Evolutionary conservation across 1,140 invertebrate genomes (phyloP), one percentile per base, ranked within the genome.

Genomic region (Hypothenemus hampei): DNA sequence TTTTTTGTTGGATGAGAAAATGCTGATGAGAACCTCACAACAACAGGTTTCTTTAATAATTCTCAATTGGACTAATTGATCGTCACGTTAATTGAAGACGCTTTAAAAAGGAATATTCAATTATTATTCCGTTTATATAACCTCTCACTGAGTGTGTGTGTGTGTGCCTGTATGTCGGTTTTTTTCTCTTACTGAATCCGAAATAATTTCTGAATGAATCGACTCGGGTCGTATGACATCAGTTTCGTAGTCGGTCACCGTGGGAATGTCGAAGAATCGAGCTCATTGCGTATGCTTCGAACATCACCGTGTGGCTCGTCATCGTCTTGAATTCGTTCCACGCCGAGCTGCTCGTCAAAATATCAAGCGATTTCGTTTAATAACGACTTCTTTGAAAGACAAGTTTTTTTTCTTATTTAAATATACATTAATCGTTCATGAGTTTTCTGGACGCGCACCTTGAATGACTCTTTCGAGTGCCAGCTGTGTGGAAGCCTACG

Each of bases 361-460:
- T 52, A 52, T 52, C 49, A 52, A 52, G 37, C 49, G 49, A 52
- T 52, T 52, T 43, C 26, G 24, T 43, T 52, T 52, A 52, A 52
- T 52, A 43, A 52, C 49, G 49, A 43, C 49, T 52, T 33, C 49
- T 52, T 51, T 50, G 13, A 50, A 40, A 39, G 21, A 39, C 31
- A 20, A n/a, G 26, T 7, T 37, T 13, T 37, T 37, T 16, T n/a
- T 37, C 35, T n/a, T 37, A 37, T 37, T 37, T 10, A n/a, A n/a
- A n/a, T n/a, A n/a, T n/a, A n/a, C n/a, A n/a, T n/a, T n/a, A n/a
- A n/a, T n/a, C n/a, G n/a, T n/a, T n/a, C n/a, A n/a, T n/a, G n/a
- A n/a, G n/a, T n/a, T n/a, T n/a, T n/a, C n/a, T n/a, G n/a, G n/a
- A n/a, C n/a, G n/a, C n/a, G n/a, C n/a, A n/a, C n/a, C n/a, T n/a